These are phyloP conservation scores for Etia nguti DNA, from an alignment of 2,113 vertebrate genomes.

Conservation along the genomic window DNA sequence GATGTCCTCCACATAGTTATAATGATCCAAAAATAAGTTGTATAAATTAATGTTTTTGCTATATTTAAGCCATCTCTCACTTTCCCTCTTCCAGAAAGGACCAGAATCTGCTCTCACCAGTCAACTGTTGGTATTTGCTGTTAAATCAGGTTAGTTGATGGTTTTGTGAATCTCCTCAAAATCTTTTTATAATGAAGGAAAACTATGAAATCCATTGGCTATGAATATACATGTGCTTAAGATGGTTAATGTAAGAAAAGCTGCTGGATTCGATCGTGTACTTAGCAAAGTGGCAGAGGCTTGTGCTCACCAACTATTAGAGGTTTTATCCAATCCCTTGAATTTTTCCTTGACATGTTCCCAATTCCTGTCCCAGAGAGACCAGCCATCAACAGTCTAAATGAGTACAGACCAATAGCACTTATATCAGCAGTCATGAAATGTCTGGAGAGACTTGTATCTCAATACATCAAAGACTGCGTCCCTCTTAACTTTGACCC, in stretches of 20 bases:
- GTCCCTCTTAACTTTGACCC: background rate
- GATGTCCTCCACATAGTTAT: background rate
- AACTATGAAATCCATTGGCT: background rate
- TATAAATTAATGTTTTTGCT: background rate
- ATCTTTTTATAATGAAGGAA: background rate
- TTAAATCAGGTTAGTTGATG: slow-evolving; percentile 76
- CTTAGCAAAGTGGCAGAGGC: background rate
- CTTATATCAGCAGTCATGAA: background rate
- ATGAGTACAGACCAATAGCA: background rate
- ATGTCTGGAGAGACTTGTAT: background rate
- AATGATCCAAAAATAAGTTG: background rate
- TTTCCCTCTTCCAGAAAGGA: slow-evolving; percentile 80
- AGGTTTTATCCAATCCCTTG: background rate
- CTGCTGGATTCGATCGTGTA: background rate
- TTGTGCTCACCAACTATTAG: background rate
- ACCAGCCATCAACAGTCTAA: background rate
- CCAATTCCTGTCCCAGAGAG: background rate
- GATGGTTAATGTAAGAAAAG: background rate
- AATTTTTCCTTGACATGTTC: background rate
- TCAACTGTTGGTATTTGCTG: slow-evolving; percentile 98
- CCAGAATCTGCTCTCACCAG: slow-evolving; percentile 94
- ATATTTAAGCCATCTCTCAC: background rate
- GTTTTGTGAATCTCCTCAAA: background rate
- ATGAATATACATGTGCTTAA: background rate
- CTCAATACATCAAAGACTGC: background rate